Evolutionary conservation across 2,797 vertebrate genomes (phyloP).

Genomic region (Tachyglossus aculeatus): DNA sequence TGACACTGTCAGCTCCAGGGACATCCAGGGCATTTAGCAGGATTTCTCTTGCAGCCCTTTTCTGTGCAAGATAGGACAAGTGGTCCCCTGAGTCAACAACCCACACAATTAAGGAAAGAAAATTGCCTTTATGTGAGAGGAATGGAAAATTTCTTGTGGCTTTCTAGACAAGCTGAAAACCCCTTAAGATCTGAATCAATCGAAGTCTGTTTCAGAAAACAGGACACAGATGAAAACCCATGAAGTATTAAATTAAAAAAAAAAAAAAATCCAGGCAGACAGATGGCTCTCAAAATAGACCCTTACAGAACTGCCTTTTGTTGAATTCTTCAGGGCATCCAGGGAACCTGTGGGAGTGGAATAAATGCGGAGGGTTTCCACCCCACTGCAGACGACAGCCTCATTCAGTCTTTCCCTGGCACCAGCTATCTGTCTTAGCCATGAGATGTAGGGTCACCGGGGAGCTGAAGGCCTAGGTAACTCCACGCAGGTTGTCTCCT

Average conservation of each 20-base stretch:
- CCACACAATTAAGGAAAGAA: neutral
- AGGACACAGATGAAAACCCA: neutral
- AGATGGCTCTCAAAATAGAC: neutral
- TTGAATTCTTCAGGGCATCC: neutral
- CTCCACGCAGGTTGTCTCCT: no score
- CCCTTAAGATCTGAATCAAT: neutral
- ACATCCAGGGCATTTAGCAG: neutral
- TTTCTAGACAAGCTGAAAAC: neutral
- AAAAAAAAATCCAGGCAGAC: neutral
- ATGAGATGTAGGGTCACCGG: no score
- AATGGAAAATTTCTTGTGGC: neutral
- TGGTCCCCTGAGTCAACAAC: neutral
- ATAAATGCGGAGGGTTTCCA: neutral
- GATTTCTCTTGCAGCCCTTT: neutral
- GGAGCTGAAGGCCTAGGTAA: no score
- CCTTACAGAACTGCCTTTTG: neutral
- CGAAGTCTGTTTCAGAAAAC: neutral
- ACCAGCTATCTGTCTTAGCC: neutral
- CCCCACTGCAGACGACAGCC: neutral
- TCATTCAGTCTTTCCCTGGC: neutral
- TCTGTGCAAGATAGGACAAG: neutral
- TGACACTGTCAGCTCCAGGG: neutral
- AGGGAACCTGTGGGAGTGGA: neutral
- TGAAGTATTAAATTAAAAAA: neutral
- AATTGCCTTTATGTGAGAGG: neutral